phyloP scores from a whole-genome alignment of 92 coral and sea anemone species.

The Palythoa caribaeorum region DNA sequence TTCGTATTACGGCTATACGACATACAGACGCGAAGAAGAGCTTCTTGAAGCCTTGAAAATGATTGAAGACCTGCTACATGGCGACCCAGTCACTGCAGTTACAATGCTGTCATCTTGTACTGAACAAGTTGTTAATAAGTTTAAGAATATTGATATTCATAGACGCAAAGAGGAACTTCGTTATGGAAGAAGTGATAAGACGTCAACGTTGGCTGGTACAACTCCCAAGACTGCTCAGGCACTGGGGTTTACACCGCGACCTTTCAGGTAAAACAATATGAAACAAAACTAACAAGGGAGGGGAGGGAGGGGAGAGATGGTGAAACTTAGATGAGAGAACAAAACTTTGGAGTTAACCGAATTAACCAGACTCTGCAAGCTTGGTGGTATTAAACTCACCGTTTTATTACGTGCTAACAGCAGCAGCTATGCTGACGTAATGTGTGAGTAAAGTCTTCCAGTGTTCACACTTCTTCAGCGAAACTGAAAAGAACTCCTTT shows the following conservation, averaged over 20 bases:
- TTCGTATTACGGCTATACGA: slow-evolving; percentile 6
- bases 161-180: not conserved
- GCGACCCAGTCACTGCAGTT: slow-evolving; percentile 72
- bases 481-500: too few relatives aligned
- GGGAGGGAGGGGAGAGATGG: not conserved
- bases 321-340: too few relatives aligned
- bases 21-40: slow-evolving; percentile 47
- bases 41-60: slow-evolving; percentile 68
- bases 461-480: too few relatives aligned
- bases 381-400: too few relatives aligned
- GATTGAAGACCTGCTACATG: slow-evolving; percentile 68
- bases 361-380: too few relatives aligned
- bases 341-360: too few relatives aligned
- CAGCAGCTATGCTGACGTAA: too few relatives aligned
- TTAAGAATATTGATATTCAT: not conserved
- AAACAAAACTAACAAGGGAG: not conserved
- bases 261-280: slow-evolving; percentile 62
- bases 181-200: not conserved
- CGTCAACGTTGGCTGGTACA: not conserved
- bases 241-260: slow-evolving; percentile 83
- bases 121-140: slow-evolving; percentile 61
- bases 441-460: too few relatives aligned
- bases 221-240: slow-evolving; percentile 52
- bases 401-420: too few relatives aligned
- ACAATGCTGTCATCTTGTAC: slow-evolving; percentile 72